These are phyloP conservation scores for Coremacera marginata DNA, from an alignment of 2,888 invertebrate genomes.

Conservation along the genomic window DNA sequence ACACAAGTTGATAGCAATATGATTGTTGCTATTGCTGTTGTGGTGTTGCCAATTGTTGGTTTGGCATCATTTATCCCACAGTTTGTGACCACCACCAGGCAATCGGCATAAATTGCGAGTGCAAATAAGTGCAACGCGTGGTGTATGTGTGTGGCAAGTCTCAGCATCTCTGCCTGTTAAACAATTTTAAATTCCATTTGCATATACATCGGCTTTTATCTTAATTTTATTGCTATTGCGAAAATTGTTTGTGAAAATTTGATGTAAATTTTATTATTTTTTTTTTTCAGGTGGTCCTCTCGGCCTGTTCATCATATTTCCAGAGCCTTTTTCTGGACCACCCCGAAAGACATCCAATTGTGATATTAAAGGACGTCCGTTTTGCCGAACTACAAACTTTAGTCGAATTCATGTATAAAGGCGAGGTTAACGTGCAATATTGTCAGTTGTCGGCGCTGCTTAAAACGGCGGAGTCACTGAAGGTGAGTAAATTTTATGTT, in stretches of 20 bases:
- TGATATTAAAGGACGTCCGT: constrained; percentile 94
- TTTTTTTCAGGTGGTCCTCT: constrained; percentile 83
- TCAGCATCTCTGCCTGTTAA: not conserved
- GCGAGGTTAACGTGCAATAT: constrained; percentile 95
- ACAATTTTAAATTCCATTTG: not conserved
- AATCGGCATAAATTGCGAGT: constrained; percentile 24
- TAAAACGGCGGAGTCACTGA: constrained; percentile 92
- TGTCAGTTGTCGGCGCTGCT: constrained; percentile 91
- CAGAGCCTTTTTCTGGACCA: constrained; percentile 93
- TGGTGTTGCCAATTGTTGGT: not conserved
- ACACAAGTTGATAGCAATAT: not conserved
- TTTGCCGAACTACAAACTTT: constrained; percentile 90
- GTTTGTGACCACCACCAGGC: constrained; percentile 17
- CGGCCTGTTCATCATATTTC: constrained; percentile 96
- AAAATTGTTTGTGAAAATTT: not conserved
- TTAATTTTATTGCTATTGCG: not conserved
- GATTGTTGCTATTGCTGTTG: not conserved
- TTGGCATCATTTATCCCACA: not conserved
- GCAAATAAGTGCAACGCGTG: not conserved
- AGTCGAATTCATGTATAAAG: constrained; percentile 97
- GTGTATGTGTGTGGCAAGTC: not conserved
- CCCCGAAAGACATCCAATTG: constrained; percentile 92
- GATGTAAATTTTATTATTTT: not conserved
- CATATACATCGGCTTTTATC: not conserved
- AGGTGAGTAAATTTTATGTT: constrained; percentile 71